Evolutionary conservation across 2,113 vertebrate genomes (phyloP), one percentile per base, ranked within the genome.

Genomic region (Calypte anna): DNA sequence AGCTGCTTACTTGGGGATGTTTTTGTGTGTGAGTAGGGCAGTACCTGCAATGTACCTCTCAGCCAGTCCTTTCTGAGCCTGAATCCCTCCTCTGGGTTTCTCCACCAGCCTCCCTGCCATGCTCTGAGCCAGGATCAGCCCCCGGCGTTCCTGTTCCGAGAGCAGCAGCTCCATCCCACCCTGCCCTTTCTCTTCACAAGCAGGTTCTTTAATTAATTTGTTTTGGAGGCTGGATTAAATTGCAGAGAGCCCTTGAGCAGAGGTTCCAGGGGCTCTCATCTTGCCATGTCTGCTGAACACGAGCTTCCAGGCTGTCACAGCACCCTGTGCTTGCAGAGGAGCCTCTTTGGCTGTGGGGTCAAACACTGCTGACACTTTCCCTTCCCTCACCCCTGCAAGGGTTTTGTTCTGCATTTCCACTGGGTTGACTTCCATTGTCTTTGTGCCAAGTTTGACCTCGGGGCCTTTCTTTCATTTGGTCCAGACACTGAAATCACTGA

Each of bases 61-160:
- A 2, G 7, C 25, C 51, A 36, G 28, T 33, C 58, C 48, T 48
- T 48, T 43, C 30, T 31, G 50, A 76, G 67, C 53, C 50, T n/a
- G 10, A 9, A 51, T 30, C 36, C 9, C 14, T 68, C 55, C 72
- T 48, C 54, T 8, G 17, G 3, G 21, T 18, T 48, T 23, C 54
- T 33, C 19, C 64, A 13, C 57, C 25, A 1, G 6, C 25, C 18
- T 0, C 59, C 25, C 22, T 14, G 22, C 53, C 1, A 0, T 38
- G 67, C 43, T 15, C 43, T 8, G 75, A 36, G 23, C n/a, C 69
- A 1, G 5, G n/a, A 14, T 6, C n/a, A 30, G 36, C 54, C 58
- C 6, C 0, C 18, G 59, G 46, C 31, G 10, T 21, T 44, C 5
- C 61, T 30, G 1, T 2, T 5, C 23, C 4, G 36, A 38, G 61